A percentile compares a stretch with the other conserved stretches of the same genome.
phyloP scores from a whole-genome alignment of 2,797 vertebrate species.

The Neostethus bicornis region DNA sequence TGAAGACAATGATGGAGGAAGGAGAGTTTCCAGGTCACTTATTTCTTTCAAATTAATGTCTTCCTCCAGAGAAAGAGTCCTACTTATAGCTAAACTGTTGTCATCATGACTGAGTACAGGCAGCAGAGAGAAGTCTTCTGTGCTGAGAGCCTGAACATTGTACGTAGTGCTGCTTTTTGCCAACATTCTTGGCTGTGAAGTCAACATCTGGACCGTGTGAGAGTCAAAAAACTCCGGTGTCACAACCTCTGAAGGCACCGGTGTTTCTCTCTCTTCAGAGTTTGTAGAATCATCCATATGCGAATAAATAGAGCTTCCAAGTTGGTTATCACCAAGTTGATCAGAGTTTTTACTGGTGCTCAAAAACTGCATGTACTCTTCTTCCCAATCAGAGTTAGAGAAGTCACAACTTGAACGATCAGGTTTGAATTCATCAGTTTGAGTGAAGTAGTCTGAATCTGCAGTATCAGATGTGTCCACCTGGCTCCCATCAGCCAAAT shows the following conservation, averaged over 20 bases:
- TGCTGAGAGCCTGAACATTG: slow-evolving; percentile 47
- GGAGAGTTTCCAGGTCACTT: slow-evolving; percentile 20
- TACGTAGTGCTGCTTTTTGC: slow-evolving; percentile 67
- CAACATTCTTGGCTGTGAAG: slow-evolving; percentile 25
- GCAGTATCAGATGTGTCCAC: slow-evolving; percentile 62
- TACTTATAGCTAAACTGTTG: slow-evolving; percentile 21
- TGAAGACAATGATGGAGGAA: slow-evolving; percentile 39
- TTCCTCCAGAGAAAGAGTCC: slow-evolving; percentile 18
- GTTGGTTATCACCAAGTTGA: slow-evolving; percentile 30
- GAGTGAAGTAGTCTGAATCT: slow-evolving; percentile 81
- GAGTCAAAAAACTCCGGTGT: slow-evolving; percentile 29
- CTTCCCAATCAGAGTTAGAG: slow-evolving; percentile 77
- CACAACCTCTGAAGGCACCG: slow-evolving; percentile 46
- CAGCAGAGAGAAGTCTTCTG: slow-evolving; percentile 17
- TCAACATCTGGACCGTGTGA: slow-evolving; percentile 17
- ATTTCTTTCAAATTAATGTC: slow-evolving; percentile 26
- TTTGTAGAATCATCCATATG: slow-evolving; percentile 34
- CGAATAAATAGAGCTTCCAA: slow-evolving; percentile 7
- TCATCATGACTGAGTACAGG: slow-evolving; percentile 17
- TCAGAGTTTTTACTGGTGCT: slow-evolving; percentile 62
- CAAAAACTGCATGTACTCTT: slow-evolving; percentile 69
- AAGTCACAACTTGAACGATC: slow-evolving; percentile 77
- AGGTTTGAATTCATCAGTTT: slow-evolving; percentile 76
- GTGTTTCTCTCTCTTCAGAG: slow-evolving; percentile 40
- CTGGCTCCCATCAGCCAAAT: slow-evolving; percentile 30